Conservation (phyloP, 2,797 vertebrate genomes). For the Pelochelys cantorii region DNA sequence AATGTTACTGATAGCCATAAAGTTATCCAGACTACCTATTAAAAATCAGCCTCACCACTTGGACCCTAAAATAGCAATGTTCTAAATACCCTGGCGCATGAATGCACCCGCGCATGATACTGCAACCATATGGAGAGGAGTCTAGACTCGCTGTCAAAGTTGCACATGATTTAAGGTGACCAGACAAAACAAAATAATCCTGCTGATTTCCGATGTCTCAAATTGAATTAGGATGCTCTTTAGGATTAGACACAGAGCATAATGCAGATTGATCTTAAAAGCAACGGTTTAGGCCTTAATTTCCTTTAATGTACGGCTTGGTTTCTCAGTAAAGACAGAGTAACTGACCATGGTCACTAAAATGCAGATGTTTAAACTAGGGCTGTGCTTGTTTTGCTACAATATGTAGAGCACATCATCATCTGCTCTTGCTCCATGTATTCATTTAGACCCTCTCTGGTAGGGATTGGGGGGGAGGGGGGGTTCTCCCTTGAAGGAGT, state of each 20-base stretch:
- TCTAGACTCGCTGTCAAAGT: constrained; percentile 40
- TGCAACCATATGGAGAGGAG: constrained; percentile 28
- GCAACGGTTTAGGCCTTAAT: not conserved
- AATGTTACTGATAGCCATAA: constrained; percentile 26
- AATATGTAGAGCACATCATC: not conserved
- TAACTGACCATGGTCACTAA: not conserved
- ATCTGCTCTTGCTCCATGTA: not conserved
- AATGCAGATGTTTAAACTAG: constrained; percentile 29
- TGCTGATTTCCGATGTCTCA: constrained; percentile 30
- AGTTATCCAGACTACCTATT: constrained; percentile 11
- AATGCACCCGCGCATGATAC: not conserved
- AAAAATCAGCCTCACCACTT: not conserved
- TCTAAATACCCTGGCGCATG: not conserved
- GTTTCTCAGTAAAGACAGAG: not conserved
- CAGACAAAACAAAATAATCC: constrained; percentile 53
- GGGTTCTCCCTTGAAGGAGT: constrained; percentile 53
- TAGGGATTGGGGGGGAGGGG: constrained; percentile 7
- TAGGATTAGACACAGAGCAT: constrained; percentile 42
- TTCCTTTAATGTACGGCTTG: constrained; percentile 26
- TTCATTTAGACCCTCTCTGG: not conserved
- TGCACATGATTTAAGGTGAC: constrained; percentile 44
- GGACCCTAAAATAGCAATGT: constrained; percentile 10
- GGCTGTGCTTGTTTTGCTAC: not conserved
- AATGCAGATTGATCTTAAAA: not conserved
- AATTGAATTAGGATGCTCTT: constrained; percentile 49